Conservation (phyloP, 2,113 vertebrate genomes). For the Artemisiospiza belli region DNA sequence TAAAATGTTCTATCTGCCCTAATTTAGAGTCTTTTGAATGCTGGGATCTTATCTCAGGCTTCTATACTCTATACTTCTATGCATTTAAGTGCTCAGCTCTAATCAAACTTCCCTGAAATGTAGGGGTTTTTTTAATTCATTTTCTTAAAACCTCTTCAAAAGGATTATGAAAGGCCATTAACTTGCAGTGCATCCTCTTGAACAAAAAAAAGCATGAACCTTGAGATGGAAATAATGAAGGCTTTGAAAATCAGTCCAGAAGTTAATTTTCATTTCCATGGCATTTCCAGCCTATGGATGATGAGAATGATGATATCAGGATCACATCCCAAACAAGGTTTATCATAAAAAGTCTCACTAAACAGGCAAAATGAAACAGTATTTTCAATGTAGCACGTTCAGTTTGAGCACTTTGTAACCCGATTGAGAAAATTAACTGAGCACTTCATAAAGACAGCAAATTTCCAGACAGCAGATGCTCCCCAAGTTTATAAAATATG, state of each 20-base stretch:
- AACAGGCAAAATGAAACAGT: background rate
- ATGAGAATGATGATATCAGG: background rate
- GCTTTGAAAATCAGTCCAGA: conserved; percentile 18
- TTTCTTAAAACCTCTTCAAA: conserved; percentile 18
- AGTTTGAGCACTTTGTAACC: background rate
- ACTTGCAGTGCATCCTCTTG: background rate
- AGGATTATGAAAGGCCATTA: background rate
- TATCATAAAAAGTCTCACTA: background rate
- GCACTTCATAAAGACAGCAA: background rate
- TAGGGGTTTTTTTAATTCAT: background rate
- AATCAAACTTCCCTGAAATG: background rate
- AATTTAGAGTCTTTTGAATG: background rate
- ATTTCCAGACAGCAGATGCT: background rate
- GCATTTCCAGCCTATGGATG: background rate
- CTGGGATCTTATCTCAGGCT: background rate
- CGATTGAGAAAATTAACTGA: background rate
- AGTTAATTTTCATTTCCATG: conserved; percentile 12
- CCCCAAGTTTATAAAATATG: background rate
- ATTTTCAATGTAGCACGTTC: background rate
- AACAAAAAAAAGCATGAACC: background rate
- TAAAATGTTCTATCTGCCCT: background rate
- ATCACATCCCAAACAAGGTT: background rate
- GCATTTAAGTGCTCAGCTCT: conserved; percentile 4
- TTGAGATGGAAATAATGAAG: background rate
- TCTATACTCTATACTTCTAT: background rate